Evolutionary conservation across 2,888 invertebrate genomes (phyloP).

Genomic region (Antheraea assamensis): DNA sequence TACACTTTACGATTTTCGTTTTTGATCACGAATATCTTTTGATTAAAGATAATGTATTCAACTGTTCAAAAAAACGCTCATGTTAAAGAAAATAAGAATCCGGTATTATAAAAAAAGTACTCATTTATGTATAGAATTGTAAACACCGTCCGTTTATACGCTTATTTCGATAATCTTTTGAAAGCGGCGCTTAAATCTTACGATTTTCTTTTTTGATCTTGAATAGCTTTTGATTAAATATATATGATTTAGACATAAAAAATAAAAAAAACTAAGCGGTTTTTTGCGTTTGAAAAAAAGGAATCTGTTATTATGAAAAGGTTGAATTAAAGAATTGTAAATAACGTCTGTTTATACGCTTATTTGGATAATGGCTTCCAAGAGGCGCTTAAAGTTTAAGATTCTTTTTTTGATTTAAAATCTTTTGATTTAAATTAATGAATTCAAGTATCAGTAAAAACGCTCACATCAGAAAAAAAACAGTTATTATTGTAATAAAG

Average conservation of each 20-base stretch:
- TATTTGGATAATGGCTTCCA: too few species aligned
- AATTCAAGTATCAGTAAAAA: too few species aligned
- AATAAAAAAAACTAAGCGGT: too few species aligned
- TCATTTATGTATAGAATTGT: background rate
- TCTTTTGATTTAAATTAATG: too few species aligned
- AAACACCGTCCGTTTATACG: too few species aligned
- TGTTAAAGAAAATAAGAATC: background rate
- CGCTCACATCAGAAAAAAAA: too few species aligned
- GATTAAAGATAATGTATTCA: background rate
- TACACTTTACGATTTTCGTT: slow-evolving; percentile 23
- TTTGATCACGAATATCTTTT: slow-evolving; percentile 13
- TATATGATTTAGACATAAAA: background rate
- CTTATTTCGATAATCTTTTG: too few species aligned
- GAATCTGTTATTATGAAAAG: background rate
- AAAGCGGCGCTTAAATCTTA: background rate
- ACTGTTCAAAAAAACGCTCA: background rate
- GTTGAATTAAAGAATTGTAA: too few species aligned
- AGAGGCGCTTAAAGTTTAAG: background rate
- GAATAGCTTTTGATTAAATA: slow-evolving; percentile 3
- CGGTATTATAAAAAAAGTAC: background rate
- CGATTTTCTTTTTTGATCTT: slow-evolving; percentile 1
- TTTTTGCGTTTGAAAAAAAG: too few species aligned
- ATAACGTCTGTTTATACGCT: too few species aligned
- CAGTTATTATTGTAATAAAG: too few species aligned
- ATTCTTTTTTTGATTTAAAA: too few species aligned